Base-by-base conservation (phyloP, 2,113 vertebrate species). In the Spermophilus dauricus region DNA sequence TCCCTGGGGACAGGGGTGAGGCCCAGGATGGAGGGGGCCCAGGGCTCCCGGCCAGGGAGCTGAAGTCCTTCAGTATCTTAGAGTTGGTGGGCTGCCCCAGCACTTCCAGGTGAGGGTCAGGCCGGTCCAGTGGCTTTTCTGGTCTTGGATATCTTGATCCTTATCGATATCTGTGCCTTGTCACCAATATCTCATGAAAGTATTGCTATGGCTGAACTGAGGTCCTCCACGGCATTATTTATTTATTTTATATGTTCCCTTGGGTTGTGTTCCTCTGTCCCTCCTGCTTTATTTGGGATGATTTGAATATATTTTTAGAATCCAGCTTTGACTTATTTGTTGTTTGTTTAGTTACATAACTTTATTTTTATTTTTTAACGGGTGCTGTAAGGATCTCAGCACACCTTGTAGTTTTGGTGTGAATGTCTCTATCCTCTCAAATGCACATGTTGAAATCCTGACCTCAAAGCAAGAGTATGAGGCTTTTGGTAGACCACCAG, bases 1-100 rank as follows among this genome's bases (percentile, higher is more conserved):
- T 0, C 45, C 2, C 0, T 0, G 1, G 51, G 42, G 87, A 9
- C 67, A 72, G n/a, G 2, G 12, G 4, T 17, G 4, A 22, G 12
- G 39, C 13, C 24, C 18, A 82, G 70, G 24, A n/a, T 18, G 75
- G 53, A 32, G 17, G 20, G 24, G 34, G 39, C 6, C 30, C 1
- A 8, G 3, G 67, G 18, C 61, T 45, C 30, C 73, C 37, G 51
- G 51, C 11, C 48, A 13, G 48, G 10, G 48, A 51, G 48, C 45
- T 51, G 48, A 12, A 51, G 48, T 51, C 10, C 48, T 12, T 51
- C 48, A 11, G 48, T 1, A 22, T 32, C 16, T 58, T 37, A 48
- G n/a, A 6, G 30, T 45, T 2, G 7, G 18, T 24, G 42, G 76
- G 37, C 51, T 73, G 28, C 37, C 8, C 6, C 2, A 17, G 10